Percentiles rank a stretch among this genome's conserved stretches.
Evolutionary conservation across 92 coral and sea anemone genomes (phyloP).

Genomic region (Scolanthus callimorphus): DNA sequence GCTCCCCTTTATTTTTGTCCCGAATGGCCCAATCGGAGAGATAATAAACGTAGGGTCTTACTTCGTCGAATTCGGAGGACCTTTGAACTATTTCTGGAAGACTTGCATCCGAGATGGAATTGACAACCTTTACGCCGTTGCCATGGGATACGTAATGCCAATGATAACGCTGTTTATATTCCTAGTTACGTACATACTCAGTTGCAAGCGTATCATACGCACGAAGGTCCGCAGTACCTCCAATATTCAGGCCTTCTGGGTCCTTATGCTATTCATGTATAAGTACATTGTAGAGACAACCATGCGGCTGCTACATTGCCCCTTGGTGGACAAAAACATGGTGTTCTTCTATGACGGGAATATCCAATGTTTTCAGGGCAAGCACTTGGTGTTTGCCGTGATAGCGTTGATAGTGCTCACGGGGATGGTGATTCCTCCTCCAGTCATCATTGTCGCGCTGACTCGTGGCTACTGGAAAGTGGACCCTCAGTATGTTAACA

Average conservation of each 20-base stretch:
- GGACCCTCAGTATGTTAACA: slow-evolving; percentile 89
- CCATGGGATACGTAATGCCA: slow-evolving; percentile 82
- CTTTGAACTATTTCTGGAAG: slow-evolving; percentile 61
- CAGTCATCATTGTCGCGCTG: slow-evolving; percentile 53
- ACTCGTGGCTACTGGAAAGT: slow-evolving; percentile 79
- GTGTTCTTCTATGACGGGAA: slow-evolving; percentile 87
- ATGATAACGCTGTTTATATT: slow-evolving; percentile 56
- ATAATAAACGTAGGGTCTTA: slow-evolving; percentile 49
- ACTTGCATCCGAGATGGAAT: slow-evolving; percentile 62
- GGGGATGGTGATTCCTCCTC: slow-evolving; percentile 57
- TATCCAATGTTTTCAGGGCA: slow-evolving; percentile 65
- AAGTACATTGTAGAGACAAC: slow-evolving; percentile 76
- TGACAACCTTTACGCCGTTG: slow-evolving; percentile 60
- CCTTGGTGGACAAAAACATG: slow-evolving; percentile 48
- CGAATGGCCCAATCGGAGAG: slow-evolving; percentile 56
- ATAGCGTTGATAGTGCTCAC: slow-evolving; percentile 51
- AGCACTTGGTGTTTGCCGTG: slow-evolving; percentile 62
- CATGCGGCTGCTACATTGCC: slow-evolving; percentile 75
- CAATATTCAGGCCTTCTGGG: slow-evolving; percentile 88
- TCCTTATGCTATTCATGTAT: slow-evolving; percentile 80
- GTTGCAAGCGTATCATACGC: slow-evolving; percentile 59
- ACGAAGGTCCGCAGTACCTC: slow-evolving; percentile 65
- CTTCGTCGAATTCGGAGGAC: slow-evolving; percentile 78
- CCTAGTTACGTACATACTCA: slow-evolving; percentile 66
- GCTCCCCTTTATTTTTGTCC: slow-evolving; percentile 76